These are phyloP conservation scores for Emmelina monodactyla DNA, from an alignment of 2,888 invertebrate genomes.

Conservation along the genomic window DNA sequence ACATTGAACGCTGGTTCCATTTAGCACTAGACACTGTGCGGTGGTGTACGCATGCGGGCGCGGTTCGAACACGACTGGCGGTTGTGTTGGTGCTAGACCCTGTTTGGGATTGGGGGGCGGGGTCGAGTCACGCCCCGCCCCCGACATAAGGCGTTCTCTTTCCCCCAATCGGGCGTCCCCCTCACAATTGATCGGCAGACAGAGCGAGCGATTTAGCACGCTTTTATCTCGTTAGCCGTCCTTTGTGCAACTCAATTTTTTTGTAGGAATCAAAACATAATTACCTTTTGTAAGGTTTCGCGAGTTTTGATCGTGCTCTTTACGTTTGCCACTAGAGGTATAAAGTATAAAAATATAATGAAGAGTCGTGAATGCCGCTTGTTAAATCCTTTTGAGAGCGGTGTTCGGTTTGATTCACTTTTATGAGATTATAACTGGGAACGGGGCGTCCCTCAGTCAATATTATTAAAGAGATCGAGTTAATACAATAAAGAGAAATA, in stretches of 20 bases:
- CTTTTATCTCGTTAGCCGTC: slow-evolving; percentile 67
- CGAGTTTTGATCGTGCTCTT: slow-evolving; percentile 64
- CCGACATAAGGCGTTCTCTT: slow-evolving; percentile 34
- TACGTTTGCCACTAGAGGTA: slow-evolving; percentile 50
- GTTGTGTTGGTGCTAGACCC: slow-evolving; percentile 26
- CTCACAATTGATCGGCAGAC: slow-evolving; percentile 56
- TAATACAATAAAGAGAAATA: too few relatives aligned
- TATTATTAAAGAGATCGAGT: too few relatives aligned
- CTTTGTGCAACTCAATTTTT: slow-evolving; percentile 64
- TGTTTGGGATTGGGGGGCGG: slow-evolving; percentile 29
- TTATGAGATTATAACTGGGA: slow-evolving; percentile 48
- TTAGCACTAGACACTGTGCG: slow-evolving; percentile 49
- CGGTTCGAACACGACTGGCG: slow-evolving; percentile 60
- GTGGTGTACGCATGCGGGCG: slow-evolving; percentile 63
- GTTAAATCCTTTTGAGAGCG: slow-evolving; percentile 64
- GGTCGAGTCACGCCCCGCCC: slow-evolving; percentile 17
- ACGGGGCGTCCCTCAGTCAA: slow-evolving; percentile 21
- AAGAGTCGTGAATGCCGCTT: slow-evolving; percentile 58
- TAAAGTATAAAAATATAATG: slow-evolving; percentile 67
- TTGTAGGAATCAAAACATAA: slow-evolving; percentile 65
- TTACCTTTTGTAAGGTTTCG: slow-evolving; percentile 66
- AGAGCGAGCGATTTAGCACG: slow-evolving; percentile 63
- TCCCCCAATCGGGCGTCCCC: slow-evolving; percentile 56
- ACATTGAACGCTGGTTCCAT: slow-evolving; percentile 68
- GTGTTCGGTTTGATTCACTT: slow-evolving; percentile 29